phyloP scores from a whole-genome alignment of 2,797 vertebrate species.

The Clarias laeviceps region DNA sequence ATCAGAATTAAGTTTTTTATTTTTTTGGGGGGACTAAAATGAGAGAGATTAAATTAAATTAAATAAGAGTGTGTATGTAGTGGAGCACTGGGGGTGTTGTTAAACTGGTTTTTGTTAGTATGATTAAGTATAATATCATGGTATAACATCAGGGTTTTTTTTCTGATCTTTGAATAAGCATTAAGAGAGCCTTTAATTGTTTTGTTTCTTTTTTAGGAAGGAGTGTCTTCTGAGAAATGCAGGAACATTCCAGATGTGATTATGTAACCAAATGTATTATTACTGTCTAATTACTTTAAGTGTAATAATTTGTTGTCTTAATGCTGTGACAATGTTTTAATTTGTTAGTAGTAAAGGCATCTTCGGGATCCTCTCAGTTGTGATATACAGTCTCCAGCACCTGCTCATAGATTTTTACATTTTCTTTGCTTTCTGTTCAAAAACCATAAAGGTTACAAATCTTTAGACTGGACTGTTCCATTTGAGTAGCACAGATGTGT shows the following conservation, averaged over 20 bases:
- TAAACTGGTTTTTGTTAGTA: neutral
- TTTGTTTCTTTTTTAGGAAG: conserved; percentile 62
- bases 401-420: neutral
- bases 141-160: neutral
- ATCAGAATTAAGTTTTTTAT: neutral
- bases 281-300: neutral
- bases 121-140: neutral
- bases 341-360: neutral
- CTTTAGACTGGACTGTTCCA: neutral
- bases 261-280: neutral
- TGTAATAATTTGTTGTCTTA: neutral
- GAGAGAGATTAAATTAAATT: neutral
- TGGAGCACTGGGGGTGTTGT: neutral
- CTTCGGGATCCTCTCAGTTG: neutral
- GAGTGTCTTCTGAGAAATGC: conserved; percentile 63
- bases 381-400: neutral
- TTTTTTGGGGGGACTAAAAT: neutral
- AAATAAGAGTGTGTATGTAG: neutral
- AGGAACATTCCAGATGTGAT: conserved; percentile 60
- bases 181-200: neutral
- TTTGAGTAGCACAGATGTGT: neutral
- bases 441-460: neutral
- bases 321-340: neutral
- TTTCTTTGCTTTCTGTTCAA: neutral
- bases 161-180: neutral